Conservation (phyloP, 2,888 invertebrate genomes). For the Caenorhabditis sp. region DNA sequence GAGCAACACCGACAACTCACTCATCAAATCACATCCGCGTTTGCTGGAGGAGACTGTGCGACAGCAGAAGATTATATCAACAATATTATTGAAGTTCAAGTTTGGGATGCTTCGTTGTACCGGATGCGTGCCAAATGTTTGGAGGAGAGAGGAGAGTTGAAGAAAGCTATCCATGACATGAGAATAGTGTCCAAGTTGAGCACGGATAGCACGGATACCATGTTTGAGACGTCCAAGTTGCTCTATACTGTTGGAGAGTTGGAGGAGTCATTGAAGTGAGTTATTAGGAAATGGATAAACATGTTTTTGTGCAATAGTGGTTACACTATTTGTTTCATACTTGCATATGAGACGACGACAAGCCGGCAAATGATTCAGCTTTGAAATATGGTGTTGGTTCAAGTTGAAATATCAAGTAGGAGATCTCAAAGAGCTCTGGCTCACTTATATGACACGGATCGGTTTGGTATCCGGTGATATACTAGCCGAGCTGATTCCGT, state of each 20-base stretch:
- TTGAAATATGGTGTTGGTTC: too few species aligned
- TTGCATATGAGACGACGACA: too few species aligned
- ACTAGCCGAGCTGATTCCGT: too few species aligned
- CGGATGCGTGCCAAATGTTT: slow-evolving; percentile 93
- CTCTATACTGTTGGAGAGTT: slow-evolving; percentile 95
- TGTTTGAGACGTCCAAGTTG: slow-evolving; percentile 90
- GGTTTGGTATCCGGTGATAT: too few species aligned
- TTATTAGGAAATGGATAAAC: slow-evolving; percentile 1
- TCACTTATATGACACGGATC: too few species aligned
- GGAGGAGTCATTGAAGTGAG: slow-evolving; percentile 91
- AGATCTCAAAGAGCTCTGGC: too few species aligned
- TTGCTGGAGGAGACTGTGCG: slow-evolving; percentile 84
- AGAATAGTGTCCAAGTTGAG: slow-evolving; percentile 90
- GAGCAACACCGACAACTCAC: slow-evolving; percentile 85
- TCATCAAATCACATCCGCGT: slow-evolving; percentile 63
- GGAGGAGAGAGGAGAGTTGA: slow-evolving; percentile 89
- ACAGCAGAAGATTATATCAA: slow-evolving; percentile 87
- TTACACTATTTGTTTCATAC: too few species aligned
- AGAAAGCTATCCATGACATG: slow-evolving; percentile 85
- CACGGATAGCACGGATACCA: slow-evolving; percentile 94
- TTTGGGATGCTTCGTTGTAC: slow-evolving; percentile 91
- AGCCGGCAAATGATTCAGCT: too few species aligned
- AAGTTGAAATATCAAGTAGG: too few species aligned
- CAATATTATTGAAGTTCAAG: slow-evolving; percentile 85
- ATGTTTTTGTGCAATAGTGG: too few species aligned